Evolutionary conservation across 2,113 vertebrate genomes (phyloP).

Genomic region (Thinocorus orbignyianus): DNA sequence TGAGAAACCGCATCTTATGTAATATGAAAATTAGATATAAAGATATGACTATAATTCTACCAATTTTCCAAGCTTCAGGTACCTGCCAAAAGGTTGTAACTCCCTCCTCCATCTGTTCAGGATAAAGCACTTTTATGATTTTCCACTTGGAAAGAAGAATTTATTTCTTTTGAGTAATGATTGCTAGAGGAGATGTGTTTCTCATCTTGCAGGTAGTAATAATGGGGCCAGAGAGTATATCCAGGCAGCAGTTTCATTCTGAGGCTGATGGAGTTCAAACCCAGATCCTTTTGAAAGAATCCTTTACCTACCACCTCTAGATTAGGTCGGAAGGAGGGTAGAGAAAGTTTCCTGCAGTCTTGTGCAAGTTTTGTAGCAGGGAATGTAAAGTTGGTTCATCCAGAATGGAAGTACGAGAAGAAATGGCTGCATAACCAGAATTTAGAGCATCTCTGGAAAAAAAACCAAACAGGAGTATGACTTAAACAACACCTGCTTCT

Average conservation of each 20-base stretch:
- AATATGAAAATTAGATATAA: background rate
- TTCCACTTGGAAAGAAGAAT: background rate
- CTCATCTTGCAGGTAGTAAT: background rate
- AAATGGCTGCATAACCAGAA: background rate
- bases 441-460: background rate
- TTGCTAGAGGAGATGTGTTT: background rate
- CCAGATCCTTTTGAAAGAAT: background rate
- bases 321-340: background rate
- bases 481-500: background rate
- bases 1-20: background rate
- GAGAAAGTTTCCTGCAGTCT: background rate
- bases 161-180: background rate
- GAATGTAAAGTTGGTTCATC: background rate
- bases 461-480: background rate
- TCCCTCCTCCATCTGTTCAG: background rate
- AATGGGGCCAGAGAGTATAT: rapidly evolving
- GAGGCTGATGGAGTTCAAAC: background rate
- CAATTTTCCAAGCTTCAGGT: background rate
- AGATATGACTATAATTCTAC: background rate
- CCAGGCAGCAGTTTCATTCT: background rate
- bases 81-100: background rate
- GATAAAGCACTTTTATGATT: background rate
- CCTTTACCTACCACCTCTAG: background rate
- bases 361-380: background rate
- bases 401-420: background rate